phyloP scores from a whole-genome alignment of 1,140 invertebrate genomes.

The Idris sp. region DNA sequence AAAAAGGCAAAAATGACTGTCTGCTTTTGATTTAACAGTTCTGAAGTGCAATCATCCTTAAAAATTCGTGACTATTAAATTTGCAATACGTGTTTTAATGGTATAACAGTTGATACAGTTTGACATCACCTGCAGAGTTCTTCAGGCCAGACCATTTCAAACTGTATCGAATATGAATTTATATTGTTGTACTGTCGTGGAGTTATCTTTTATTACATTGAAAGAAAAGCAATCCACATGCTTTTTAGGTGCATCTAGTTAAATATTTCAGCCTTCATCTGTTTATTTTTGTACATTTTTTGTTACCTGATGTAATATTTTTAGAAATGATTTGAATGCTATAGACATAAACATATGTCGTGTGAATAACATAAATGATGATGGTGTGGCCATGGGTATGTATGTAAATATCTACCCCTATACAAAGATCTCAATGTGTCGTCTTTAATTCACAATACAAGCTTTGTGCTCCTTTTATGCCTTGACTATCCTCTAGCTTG shows the following conservation, averaged over 20 bases:
- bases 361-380: slow-evolving; percentile 78
- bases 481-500: slow-evolving; percentile 41
- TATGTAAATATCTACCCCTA: slow-evolving; percentile 67
- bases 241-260: slow-evolving; percentile 61
- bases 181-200: slow-evolving; percentile 37
- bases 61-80: slow-evolving; percentile 21
- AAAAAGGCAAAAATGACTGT: slow-evolving; percentile 68
- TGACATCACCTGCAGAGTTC: slow-evolving; percentile 66
- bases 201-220: slow-evolving; percentile 41
- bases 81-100: slow-evolving; percentile 23
- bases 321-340: slow-evolving; percentile 49
- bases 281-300: slow-evolving; percentile 44
- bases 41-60: slow-evolving; percentile 25
- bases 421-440: slow-evolving; percentile 41
- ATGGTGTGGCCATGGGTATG: slow-evolving; percentile 79
- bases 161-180: slow-evolving; percentile 73
- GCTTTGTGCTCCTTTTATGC: slow-evolving; percentile 45
- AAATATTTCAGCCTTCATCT: slow-evolving; percentile 57
- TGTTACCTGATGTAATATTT: slow-evolving; percentile 38
- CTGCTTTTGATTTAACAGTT: slow-evolving; percentile 68
- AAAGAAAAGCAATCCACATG: slow-evolving; percentile 49
- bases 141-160: slow-evolving; percentile 70
- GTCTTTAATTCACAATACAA: slow-evolving; percentile 46
- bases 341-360: slow-evolving; percentile 65
- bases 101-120: slow-evolving; percentile 77